These are phyloP conservation scores for Cataglyphis albicans DNA, from an alignment of 2,888 invertebrate species.

Conservation along the genomic window DNA sequence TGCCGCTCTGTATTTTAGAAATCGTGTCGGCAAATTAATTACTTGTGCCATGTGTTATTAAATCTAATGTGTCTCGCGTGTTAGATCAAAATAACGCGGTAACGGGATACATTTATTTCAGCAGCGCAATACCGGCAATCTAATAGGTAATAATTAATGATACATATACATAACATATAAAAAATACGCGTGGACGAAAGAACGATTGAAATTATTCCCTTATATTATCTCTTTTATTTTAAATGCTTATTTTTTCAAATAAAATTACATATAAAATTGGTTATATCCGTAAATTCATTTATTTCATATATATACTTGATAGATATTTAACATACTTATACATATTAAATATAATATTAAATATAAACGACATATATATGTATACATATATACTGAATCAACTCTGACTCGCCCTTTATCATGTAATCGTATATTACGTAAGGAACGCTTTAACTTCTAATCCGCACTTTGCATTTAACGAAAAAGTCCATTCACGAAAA, in stretches of 20 bases:
- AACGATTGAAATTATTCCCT: neutral
- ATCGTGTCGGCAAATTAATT: neutral
- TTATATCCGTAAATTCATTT: neutral
- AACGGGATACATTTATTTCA: neutral
- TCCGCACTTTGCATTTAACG: neutral
- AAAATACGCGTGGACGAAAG: neutral
- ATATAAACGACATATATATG: neutral
- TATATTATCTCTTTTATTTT: neutral
- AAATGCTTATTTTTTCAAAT: conserved; percentile 1
- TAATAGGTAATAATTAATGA: neutral
- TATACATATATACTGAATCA: neutral
- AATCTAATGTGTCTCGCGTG: neutral
- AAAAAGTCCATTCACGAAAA: neutral
- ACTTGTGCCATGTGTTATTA: neutral
- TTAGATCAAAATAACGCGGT: neutral
- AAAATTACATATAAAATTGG: neutral
- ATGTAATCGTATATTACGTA: conserved; percentile 16
- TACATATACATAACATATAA: neutral
- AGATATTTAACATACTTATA: neutral
- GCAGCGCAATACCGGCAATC: neutral
- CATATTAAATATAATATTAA: neutral
- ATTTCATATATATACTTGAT: neutral
- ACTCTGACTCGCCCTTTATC: neutral
- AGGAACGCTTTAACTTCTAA: neutral
- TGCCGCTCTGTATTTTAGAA: neutral